Base-by-base conservation (phyloP, 1,140 invertebrate species). In the Drosophila eugracilis region DNA sequence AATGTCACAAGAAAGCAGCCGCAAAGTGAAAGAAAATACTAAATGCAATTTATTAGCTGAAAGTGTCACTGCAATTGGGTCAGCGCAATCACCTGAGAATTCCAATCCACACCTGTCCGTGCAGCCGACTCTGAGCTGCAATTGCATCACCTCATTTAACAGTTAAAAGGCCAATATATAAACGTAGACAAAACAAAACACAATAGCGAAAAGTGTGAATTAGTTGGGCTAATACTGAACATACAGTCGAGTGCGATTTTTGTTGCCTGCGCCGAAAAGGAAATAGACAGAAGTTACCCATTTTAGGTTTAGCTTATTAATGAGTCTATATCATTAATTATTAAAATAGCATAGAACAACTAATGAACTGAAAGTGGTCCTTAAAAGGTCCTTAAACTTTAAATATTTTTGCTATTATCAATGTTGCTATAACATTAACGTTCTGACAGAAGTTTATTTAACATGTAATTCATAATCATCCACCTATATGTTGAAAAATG, bases 21-120 rank as follows among this genome's bases (percentile, higher is more conserved):
- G 83, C 85, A 86, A 85, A 85, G 83, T 75, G 71, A 81, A 71
- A 85, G 70, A 78, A 73, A 76, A 81, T 81, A 79, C 65, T 85
- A 73, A 67, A 60, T 62, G 78, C 79, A 85, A 77, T 86, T 85
- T 65, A 80, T 85, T 76, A 73, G 84, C 84, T 85, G 73, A 86
- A 86, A 86, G 83, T 81, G 78, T 65, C 63, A 71, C 60, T 58
- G 69, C 78, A 78, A 81, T 66, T 88, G 83, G 77, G 77, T 88
- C 81, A 83, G 14, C 53, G 65, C 62, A 69, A 69, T 67, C 65
- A 69, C 62, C 63, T 69, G 65, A 69, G 65, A 66, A 75, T 54
- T 24, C 57, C 39, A 36, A 54, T 53, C 30, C 14, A 41, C 48
- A 36, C 48, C 24, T 67, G 36, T 19, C 36, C n/a, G n/a, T 22